These are phyloP conservation scores for Cryptoprocta ferox DNA, from an alignment of 2,797 vertebrate species.

Conservation along the genomic window DNA sequence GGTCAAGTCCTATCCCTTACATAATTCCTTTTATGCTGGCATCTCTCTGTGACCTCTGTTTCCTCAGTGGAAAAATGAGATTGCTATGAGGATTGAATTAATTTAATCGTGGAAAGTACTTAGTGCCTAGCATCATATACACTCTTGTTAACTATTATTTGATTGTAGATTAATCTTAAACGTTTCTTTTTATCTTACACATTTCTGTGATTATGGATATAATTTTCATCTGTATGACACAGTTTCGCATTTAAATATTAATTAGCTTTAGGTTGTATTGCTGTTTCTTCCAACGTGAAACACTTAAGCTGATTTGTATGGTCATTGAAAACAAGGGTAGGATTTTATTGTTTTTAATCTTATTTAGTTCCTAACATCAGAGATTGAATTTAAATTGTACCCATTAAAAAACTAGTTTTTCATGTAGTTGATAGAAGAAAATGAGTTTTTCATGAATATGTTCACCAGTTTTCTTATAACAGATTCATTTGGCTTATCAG, in stretches of 20 bases:
- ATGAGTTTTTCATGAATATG: background rate
- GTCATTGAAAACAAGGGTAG: conserved; percentile 32
- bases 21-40: background rate
- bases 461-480: background rate
- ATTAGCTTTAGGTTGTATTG: background rate
- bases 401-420: conserved; percentile 14
- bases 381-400: conserved; percentile 44
- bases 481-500: background rate
- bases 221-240: background rate
- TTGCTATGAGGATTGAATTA: background rate
- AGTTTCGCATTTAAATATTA: conserved; percentile 3
- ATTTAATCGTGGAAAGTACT: background rate
- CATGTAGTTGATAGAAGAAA: background rate
- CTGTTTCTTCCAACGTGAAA: background rate
- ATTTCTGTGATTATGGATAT: background rate
- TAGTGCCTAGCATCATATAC: background rate
- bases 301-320: background rate
- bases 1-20: background rate
- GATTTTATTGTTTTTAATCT: conserved; percentile 37
- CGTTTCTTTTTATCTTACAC: too few species aligned
- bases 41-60: background rate
- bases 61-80: background rate
- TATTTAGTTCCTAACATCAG: background rate
- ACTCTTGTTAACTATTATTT: background rate
- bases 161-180: background rate